phyloP scores from a whole-genome alignment of 37 sponge, comb jelly and placozoan genomes.

The Beroe forskalii region DNA sequence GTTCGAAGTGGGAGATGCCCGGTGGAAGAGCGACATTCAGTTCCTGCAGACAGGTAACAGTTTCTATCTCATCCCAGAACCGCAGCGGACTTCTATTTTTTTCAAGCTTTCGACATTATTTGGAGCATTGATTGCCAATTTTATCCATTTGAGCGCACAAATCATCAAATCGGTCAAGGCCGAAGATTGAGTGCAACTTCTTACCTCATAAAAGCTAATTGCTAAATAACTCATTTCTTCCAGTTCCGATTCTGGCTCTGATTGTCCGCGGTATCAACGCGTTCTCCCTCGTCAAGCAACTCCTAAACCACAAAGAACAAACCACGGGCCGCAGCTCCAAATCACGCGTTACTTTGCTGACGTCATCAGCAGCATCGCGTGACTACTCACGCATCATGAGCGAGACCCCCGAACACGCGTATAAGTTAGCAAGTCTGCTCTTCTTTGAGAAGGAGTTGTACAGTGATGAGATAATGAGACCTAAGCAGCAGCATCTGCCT shows the following conservation, averaged over 20 bases:
- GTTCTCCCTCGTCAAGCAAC: constrained; percentile 3
- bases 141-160: too few relatives aligned
- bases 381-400: constrained; percentile 28
- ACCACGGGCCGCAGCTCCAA: not conserved
- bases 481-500: constrained; percentile 25
- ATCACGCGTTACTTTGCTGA: not conserved
- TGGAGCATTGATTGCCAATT: too few relatives aligned
- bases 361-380: not conserved
- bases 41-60: constrained; percentile 48
- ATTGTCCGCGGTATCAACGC: constrained; percentile 54
- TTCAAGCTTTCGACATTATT: too few relatives aligned
- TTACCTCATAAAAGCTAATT: too few relatives aligned
- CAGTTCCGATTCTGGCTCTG: constrained; percentile 47
- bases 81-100: too few relatives aligned
- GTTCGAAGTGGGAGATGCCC: constrained; percentile 36
- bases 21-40: constrained; percentile 45
- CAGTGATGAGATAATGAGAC: constrained; percentile 64
- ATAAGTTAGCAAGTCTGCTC: constrained; percentile 45
- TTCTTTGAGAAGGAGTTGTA: constrained; percentile 66
- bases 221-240: too few relatives aligned
- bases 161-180: too few relatives aligned
- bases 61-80: too few relatives aligned
- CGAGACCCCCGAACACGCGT: constrained; percentile 59
- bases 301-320: not conserved
- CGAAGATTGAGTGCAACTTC: too few relatives aligned